A percentile compares a stretch with the other conserved stretches of the same genome.
These are phyloP conservation scores for Tetrapedia diversipes DNA, from an alignment of 2,888 invertebrate species.

Conservation along the genomic window DNA sequence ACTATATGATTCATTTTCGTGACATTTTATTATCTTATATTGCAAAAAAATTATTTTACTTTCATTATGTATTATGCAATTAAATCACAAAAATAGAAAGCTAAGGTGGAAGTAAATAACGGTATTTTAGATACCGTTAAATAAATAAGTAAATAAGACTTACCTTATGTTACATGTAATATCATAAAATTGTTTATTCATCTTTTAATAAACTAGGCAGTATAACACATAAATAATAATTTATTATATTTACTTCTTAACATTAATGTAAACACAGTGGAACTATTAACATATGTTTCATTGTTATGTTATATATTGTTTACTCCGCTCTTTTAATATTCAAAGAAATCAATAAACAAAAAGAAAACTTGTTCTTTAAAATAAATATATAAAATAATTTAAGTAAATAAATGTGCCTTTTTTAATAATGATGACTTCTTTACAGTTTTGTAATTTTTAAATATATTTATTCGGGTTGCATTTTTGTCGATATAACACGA, in stretches of 20 bases:
- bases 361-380: background rate
- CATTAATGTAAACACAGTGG: slow-evolving; percentile 69
- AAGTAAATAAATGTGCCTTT: background rate
- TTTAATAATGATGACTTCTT: slow-evolving; percentile 10
- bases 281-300: slow-evolving; percentile 60
- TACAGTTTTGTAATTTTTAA: background rate
- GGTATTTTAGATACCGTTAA: slow-evolving; percentile 36
- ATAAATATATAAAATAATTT: background rate
- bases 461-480: slow-evolving; percentile 17
- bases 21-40: background rate
- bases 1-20: slow-evolving; percentile 12
- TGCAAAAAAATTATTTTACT: slow-evolving; percentile 49
- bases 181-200: slow-evolving; percentile 42
- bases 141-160: slow-evolving; percentile 61
- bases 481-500: slow-evolving; percentile 13
- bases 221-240: slow-evolving; percentile 48
- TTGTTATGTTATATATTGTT: slow-evolving; percentile 27
- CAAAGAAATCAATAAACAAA: background rate
- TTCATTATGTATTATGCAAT: slow-evolving; percentile 46
- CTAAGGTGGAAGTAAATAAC: slow-evolving; percentile 48
- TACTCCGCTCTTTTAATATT: slow-evolving; percentile 12
- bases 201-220: slow-evolving; percentile 26
- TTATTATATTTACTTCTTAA: slow-evolving; percentile 64
- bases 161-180: slow-evolving; percentile 39
- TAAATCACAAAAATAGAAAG: slow-evolving; percentile 34